Percentiles rank a stretch among this genome's conserved stretches.
Evolutionary conservation across 2,888 invertebrate species (phyloP).

Genomic region (Lapara coniferarum): DNA sequence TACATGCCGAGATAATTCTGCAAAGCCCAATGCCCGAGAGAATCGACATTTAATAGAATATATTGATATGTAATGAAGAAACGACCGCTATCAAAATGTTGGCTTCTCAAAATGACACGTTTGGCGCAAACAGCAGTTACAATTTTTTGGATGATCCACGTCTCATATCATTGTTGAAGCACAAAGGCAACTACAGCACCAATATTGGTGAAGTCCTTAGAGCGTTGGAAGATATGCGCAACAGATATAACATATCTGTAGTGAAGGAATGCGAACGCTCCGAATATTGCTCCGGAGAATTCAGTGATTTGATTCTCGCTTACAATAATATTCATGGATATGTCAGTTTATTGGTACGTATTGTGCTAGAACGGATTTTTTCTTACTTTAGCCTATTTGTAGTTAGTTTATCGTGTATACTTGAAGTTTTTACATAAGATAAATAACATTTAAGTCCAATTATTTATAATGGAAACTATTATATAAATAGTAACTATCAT

Average conservation of each 20-base stretch:
- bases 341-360: slow-evolving; percentile 89
- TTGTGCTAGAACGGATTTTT: slow-evolving; percentile 18
- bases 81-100: slow-evolving; percentile 56
- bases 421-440: too few species aligned
- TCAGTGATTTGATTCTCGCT: slow-evolving; percentile 83
- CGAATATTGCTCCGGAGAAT: slow-evolving; percentile 84
- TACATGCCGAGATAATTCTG: background rate
- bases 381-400: background rate
- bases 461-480: too few species aligned
- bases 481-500: too few species aligned
- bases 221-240: slow-evolving; percentile 66
- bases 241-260: slow-evolving; percentile 68
- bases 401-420: background rate
- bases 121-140: slow-evolving; percentile 50
- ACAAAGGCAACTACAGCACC: slow-evolving; percentile 57
- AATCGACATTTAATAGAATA: slow-evolving; percentile 14
- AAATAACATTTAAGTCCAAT: too few species aligned
- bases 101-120: slow-evolving; percentile 48
- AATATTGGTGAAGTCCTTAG: slow-evolving; percentile 67
- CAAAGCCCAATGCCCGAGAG: background rate
- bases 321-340: slow-evolving; percentile 92
- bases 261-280: slow-evolving; percentile 68
- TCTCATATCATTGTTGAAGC: slow-evolving; percentile 63
- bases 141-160: slow-evolving; percentile 64
- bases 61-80: slow-evolving; percentile 13